A percentile compares a stretch with the other conserved stretches of the same genome.
These are phyloP conservation scores for Conus betulinus DNA, from an alignment of 1,140 invertebrate genomes.

Conservation along the genomic window DNA sequence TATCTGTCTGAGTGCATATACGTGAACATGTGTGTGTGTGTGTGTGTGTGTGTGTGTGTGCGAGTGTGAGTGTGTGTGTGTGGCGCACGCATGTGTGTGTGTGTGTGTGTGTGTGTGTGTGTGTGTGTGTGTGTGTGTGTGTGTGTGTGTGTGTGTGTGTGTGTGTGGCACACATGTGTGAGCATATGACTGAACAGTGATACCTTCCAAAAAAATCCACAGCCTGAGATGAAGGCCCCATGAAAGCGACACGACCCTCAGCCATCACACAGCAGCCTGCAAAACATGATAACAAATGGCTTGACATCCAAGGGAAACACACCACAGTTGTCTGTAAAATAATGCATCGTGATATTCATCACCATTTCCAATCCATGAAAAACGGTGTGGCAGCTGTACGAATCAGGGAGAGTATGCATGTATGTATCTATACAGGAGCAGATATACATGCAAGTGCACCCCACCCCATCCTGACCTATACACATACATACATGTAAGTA, in stretches of 20 bases:
- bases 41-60: not conserved
- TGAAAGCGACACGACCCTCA: slow-evolving; percentile 92
- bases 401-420: no score
- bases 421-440: no score
- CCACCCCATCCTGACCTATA: no score
- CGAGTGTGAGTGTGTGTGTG: not conserved
- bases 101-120: not conserved
- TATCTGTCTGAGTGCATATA: not conserved
- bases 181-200: slow-evolving; percentile 60
- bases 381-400: no score
- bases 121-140: not conserved
- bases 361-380: no score
- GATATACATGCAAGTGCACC: no score
- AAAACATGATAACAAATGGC: slow-evolving; percentile 21
- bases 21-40: no score
- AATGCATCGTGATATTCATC: no score
- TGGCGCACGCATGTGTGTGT: not conserved
- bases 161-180: not conserved
- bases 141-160: not conserved
- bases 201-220: slow-evolving; percentile 89
- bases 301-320: no score
- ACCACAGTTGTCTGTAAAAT: no score
- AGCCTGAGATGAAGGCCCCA: slow-evolving; percentile 88
- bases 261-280: slow-evolving; percentile 88
- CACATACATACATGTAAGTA: no score